Percentiles rank a stretch among this genome's conserved stretches.
phyloP scores from a whole-genome alignment of 2,113 vertebrate genomes.

The Malurus alboscapulatus region DNA sequence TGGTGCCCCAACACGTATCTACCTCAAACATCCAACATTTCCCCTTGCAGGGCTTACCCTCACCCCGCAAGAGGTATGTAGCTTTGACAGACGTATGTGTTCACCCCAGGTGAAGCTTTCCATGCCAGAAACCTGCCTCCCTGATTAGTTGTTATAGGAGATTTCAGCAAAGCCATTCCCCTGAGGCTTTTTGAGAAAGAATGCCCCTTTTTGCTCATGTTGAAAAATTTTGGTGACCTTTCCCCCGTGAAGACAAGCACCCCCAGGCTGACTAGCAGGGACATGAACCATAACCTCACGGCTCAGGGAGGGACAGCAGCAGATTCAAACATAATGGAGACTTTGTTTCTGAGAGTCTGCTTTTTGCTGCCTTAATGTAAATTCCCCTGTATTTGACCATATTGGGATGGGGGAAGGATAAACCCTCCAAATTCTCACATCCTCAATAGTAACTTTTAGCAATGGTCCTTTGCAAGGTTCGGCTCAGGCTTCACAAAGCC shows the following conservation, averaged over 20 bases:
- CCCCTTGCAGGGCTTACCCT: background rate
- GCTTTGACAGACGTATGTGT: accelerated
- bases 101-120: background rate
- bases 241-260: background rate
- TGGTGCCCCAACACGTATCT: background rate
- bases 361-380: background rate
- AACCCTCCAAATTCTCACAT: background rate
- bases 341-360: background rate
- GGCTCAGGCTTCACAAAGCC: background rate
- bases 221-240: constrained; percentile 41
- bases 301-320: background rate
- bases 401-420: background rate
- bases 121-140: background rate
- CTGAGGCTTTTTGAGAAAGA: background rate
- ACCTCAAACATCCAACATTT: background rate
- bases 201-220: background rate
- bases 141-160: background rate
- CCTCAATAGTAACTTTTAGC: background rate
- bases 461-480: background rate
- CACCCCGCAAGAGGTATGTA: accelerated
- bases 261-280: background rate
- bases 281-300: background rate
- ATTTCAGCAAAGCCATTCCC: background rate
- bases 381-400: background rate
- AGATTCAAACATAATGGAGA: background rate